Evolutionary conservation across 2,888 invertebrate genomes (phyloP).

Genomic region (Eilema sororculum): DNA sequence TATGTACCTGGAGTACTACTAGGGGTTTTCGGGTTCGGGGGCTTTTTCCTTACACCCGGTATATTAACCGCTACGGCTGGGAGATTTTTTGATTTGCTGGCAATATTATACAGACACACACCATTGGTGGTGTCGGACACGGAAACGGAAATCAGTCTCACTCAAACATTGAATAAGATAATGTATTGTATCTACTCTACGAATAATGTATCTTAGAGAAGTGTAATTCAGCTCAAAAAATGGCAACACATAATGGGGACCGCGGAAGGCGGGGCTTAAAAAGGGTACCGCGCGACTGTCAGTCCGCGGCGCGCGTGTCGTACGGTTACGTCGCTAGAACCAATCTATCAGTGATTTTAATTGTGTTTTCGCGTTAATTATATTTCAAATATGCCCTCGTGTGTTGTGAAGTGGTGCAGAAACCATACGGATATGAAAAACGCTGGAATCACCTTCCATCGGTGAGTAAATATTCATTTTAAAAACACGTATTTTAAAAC

Average conservation of each 20-base stretch:
- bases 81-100: no score
- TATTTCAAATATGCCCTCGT: not conserved
- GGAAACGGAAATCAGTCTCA: no score
- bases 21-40: no score
- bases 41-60: no score
- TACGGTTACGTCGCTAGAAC: conserved; percentile 4
- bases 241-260: not conserved
- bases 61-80: no score
- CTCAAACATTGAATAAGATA: no score
- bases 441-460: conserved; percentile 3
- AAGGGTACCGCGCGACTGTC: not conserved
- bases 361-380: conserved; percentile 2
- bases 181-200: no score
- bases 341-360: not conserved
- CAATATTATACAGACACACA: no score
- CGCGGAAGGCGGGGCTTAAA: not conserved
- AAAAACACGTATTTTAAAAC: not conserved
- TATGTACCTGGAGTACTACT: no score
- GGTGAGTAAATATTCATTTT: conserved; percentile 6
- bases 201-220: not conserved
- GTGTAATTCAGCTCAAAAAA: not conserved
- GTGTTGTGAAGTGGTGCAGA: conserved; percentile 11
- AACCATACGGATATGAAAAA: conserved; percentile 11
- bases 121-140: no score
- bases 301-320: not conserved